Evolutionary conservation across 2,797 vertebrate genomes (phyloP).

Genomic region (Ctenochaetus hawaiiensis): DNA sequence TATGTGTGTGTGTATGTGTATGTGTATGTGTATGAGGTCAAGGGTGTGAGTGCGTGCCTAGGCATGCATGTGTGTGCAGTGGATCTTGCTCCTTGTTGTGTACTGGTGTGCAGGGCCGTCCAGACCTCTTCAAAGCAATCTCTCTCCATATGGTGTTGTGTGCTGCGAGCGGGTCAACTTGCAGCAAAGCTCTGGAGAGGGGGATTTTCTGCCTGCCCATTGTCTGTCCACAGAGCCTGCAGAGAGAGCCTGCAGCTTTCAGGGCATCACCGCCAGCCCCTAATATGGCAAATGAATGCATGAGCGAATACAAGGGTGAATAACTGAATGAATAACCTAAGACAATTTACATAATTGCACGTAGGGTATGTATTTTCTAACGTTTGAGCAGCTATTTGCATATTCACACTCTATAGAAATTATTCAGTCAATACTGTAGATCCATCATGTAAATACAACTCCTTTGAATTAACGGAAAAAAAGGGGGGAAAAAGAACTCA

Average conservation of each 20-base stretch:
- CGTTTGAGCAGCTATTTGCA: slow-evolving; percentile 83
- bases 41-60: slow-evolving; percentile 7
- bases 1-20: slow-evolving; percentile 22
- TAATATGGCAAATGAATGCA: slow-evolving; percentile 88
- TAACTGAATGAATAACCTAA: slow-evolving; percentile 87
- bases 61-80: slow-evolving; percentile 14
- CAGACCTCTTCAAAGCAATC: slow-evolving; percentile 66
- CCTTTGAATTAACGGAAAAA: slow-evolving; percentile 80
- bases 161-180: slow-evolving; percentile 68
- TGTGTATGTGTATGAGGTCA: slow-evolving; percentile 25
- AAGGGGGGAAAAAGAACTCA: slow-evolving; percentile 63
- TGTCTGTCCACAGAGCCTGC: slow-evolving; percentile 75
- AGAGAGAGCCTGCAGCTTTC: slow-evolving; percentile 74
- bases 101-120: slow-evolving; percentile 36
- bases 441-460: slow-evolving; percentile 86
- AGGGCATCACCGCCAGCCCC: slow-evolving; percentile 72
- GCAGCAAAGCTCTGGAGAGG: slow-evolving; percentile 62
- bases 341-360: slow-evolving; percentile 88
- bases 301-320: slow-evolving; percentile 84
- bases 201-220: slow-evolving; percentile 67
- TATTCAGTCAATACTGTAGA: slow-evolving; percentile 84
- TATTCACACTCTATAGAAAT: slow-evolving; percentile 86
- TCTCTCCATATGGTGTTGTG: slow-evolving; percentile 62
- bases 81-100: slow-evolving; percentile 44
- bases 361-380: slow-evolving; percentile 83